Percentiles rank a stretch among this genome's conserved stretches.
Conservation (phyloP, 1,140 invertebrate genomes). For the Dermatophagoides farinae region DNA sequence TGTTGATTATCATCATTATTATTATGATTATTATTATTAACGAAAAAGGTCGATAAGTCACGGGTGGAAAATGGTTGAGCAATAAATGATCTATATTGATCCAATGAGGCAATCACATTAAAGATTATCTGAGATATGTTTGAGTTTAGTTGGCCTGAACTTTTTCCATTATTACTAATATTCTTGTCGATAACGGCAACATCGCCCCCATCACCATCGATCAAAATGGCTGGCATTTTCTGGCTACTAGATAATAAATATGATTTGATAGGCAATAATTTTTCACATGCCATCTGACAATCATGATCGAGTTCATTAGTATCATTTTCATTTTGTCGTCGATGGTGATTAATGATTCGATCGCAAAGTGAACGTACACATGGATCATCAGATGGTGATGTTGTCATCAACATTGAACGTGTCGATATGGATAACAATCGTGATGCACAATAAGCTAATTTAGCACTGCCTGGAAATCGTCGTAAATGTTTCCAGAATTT, state of each 20-base stretch:
- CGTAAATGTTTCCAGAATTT: slow-evolving; percentile 7
- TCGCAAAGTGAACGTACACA: not conserved
- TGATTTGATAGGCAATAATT: not conserved
- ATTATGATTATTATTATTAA: not conserved
- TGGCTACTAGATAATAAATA: not conserved
- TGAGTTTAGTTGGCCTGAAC: not conserved
- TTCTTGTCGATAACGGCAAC: not conserved
- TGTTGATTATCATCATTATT: too few species aligned
- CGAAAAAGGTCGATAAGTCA: not conserved
- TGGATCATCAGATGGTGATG: not conserved
- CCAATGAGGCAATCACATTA: not conserved
- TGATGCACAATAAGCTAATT: not conserved
- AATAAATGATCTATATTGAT: not conserved
- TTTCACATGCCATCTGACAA: not conserved
- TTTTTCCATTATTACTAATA: not conserved
- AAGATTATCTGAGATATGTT: not conserved
- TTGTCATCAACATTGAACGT: not conserved
- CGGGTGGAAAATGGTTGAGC: not conserved
- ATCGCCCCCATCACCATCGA: not conserved
- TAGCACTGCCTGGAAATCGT: not conserved
- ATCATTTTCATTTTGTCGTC: not conserved
- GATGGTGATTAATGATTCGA: not conserved
- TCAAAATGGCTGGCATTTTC: not conserved
- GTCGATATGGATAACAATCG: slow-evolving; percentile 2
- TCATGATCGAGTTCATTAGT: not conserved